Evolutionary conservation across 2,888 invertebrate species (phyloP), one percentile per base, ranked within the genome.

Genomic region (Xestobium rufovillosum): DNA sequence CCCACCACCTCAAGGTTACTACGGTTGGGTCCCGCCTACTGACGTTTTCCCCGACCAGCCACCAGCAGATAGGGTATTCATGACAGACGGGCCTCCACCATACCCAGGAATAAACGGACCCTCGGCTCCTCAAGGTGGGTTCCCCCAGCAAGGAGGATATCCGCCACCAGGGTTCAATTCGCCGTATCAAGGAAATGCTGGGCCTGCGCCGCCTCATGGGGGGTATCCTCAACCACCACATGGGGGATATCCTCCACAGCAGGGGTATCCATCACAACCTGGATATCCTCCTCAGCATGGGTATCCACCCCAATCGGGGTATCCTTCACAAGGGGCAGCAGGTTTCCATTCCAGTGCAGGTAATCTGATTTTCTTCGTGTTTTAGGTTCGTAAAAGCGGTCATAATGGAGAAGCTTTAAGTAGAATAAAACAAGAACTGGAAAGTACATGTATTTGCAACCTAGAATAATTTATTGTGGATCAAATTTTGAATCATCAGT

Each of bases 21-120:
- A 94, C 56, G 94, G 94, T 44, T 95, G 95, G 84, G 76, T 85
- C 51, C 94, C 94, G 31, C 89, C 89, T 0, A 82, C 83, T 1
- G 53, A 78, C 63, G 73, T 75, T 2, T 82, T 82, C 60, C 76
- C 77, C 0, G 74, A 78, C 53, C 77, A 76, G 34, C 82, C 82
- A 8, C 76, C 80, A 62, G 80, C 83, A 16, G 84, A 86, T 63
- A 79, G 81, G 13, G 92, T 95, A 14, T 95, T 80, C 63, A 86
- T 90, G 73, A 85, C 84, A 29, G 84, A 88, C 62, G 85, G 79
- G 61, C 94, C 95, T 14, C 94, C 94, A 30, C 95, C 95, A 2
- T 95, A 95, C 67, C 92, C 94, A 10, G 95, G 95, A 39, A 81
- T 95, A 46, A 78, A 71, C 36, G 70, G 52, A 8, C 51, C 50